Evolutionary conservation across 1,140 invertebrate genomes (phyloP).

Genomic region (Aphidius gifuensis): DNA sequence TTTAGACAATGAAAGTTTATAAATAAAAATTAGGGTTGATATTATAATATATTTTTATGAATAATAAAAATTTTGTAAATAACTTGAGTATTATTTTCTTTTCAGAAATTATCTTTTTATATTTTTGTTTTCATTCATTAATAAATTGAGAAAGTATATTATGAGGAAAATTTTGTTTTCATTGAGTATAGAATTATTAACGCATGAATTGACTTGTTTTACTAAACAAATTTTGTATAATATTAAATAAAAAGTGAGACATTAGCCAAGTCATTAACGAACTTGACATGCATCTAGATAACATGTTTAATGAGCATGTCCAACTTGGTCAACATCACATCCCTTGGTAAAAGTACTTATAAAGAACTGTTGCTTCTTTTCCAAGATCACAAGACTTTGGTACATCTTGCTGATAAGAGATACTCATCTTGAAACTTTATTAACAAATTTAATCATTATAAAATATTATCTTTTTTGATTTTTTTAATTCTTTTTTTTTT

Average conservation of each 20-base stretch:
- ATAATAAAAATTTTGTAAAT: too few species aligned
- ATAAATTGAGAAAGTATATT: background rate
- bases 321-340: constrained; percentile 37
- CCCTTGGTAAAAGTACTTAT: constrained; percentile 27
- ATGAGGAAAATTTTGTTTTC: background rate
- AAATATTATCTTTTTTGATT: too few species aligned
- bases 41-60: background rate
- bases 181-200: background rate
- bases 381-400: constrained; percentile 29
- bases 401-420: constrained; percentile 32
- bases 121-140: background rate
- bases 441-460: too few species aligned
- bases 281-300: constrained; percentile 32
- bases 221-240: background rate
- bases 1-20: too few species aligned
- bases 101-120: background rate
- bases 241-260: constrained; percentile 21
- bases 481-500: background rate
- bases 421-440: constrained; percentile 14
- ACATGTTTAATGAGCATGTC: constrained; percentile 48
- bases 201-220: constrained; percentile 21
- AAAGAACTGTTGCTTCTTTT: constrained; percentile 28
- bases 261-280: constrained; percentile 34
- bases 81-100: too few species aligned
- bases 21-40: background rate